Base-by-base conservation (phyloP, 2,888 invertebrate genomes). In the Sinhomidia bicolor region DNA sequence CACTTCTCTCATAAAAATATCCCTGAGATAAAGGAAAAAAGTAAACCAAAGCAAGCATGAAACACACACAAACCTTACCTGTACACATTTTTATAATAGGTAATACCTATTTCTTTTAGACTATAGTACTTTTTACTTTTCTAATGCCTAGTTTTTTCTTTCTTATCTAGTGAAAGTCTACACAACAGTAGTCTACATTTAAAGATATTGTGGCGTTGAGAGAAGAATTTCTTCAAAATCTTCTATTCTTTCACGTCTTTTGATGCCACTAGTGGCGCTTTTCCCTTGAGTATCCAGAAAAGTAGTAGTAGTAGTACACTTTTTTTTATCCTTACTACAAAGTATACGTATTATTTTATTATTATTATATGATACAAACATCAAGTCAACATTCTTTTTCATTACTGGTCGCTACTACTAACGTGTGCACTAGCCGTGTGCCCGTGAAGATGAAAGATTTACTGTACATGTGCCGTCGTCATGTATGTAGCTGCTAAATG, bases 1-100 rank as follows among this genome's bases (percentile, higher is more conserved):
- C 47, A 47, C 26, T 6, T 74, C 74, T 74, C 74, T 14, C 74
- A 74, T 44, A 74, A 47, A 23, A 74, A 74, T n/a, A 47, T 74
- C n/a, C 26, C 23, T 47, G 74, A 47, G 26, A 14, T 5, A 20
- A 47, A 44, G 47, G 26, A 47, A 47, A 44, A 26, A 14, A 36
- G n/a, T 12, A 74, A 12, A 44, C 4, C n/a, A 9, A 26, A n/a
- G 74, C 26, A 74, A 44, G 36, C 23, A 60, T 10, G 17, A 60
- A 17, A 41, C 23, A 44, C 41, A 0, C 4, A 9, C 32, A 26
- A 14, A 36, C 20, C 57, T 23, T 20, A 47, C 44, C 26, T 44
- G 44, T 20, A 36, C n/a, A 26, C 29, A 71, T 20, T 36, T 20
- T 26, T 23, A 41, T 20, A n/a, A 51, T n/a, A n/a, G n/a, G 51